Evolutionary conservation across 1,140 invertebrate genomes (phyloP), one percentile per base, ranked within the genome.

Genomic region (Ostrea edulis): DNA sequence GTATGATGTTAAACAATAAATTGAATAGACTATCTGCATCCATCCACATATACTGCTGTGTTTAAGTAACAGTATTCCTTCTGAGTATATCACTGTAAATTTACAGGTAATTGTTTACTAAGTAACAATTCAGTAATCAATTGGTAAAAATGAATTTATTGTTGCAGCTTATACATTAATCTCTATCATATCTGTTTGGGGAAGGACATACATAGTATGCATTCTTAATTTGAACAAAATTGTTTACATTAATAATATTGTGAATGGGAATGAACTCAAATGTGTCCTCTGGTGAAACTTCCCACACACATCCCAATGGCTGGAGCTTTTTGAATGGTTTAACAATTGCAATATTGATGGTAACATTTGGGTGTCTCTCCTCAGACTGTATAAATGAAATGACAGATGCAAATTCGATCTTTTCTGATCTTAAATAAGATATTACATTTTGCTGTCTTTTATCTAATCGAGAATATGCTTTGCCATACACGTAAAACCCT

Each of bases 361-460:
- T 12, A 54, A 17, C 17, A 17, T 51, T 11, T 3, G n/a, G 12
- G n/a, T n/a, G n/a, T n/a, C n/a, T n/a, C 71, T 87, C 87, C n/a
- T 88, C 25, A 17, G 84, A 89, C 82, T 88, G 89, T 9, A 90
- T 44, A 77, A 90, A 90, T 20, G 9, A 58, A 29, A 82, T 29
- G 29, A 90, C 85, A 44, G 82, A 44, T 29, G 65, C 68, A 88
- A 88, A 90, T 77, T 84, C 14, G n/a, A 83, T 51, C 20, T 54
- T 44, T 29, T 68, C 58, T 20, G 11, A 22, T 8, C 35, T 22
- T 25, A 71, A 8, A 71, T 22, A 88, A 8, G 89, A 88, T 25
- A 87, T 85, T 52, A 90, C 54, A 88, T 84, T 35, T 53, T 83
- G 89, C 62, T 88, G 86, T 62, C 89, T 20, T 86, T 90, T 90